Percentiles rank a stretch among this genome's conserved stretches.
phyloP scores from a whole-genome alignment of 2,113 vertebrate genomes.

The Lasiurus cinereus region DNA sequence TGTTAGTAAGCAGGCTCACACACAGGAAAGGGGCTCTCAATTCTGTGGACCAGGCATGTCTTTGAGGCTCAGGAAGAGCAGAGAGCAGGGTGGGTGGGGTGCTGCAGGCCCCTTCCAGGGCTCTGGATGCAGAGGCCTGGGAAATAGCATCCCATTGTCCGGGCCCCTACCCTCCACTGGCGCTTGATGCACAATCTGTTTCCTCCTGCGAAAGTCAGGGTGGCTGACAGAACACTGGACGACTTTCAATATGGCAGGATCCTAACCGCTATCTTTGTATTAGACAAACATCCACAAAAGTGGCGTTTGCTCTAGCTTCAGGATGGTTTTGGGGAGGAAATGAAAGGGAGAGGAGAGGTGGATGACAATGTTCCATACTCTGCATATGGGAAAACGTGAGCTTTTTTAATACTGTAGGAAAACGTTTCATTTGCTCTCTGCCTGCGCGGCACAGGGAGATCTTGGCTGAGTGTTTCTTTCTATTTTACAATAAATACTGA shows the following conservation, averaged over 20 bases:
- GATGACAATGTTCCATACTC: fast-evolving
- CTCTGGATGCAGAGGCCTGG: neutral
- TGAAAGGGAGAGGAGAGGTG: neutral
- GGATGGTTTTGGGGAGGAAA: neutral
- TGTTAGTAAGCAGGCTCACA: neutral
- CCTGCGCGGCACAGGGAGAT: fast-evolving
- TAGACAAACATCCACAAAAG: neutral
- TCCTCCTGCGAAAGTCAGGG: neutral
- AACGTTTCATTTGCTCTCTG: neutral
- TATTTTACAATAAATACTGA: neutral
- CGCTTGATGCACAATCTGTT: neutral
- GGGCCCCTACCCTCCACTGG: fast-evolving
- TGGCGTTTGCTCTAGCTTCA: neutral
- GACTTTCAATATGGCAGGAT: neutral
- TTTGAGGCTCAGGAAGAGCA: neutral
- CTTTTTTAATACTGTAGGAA: neutral
- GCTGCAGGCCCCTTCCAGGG: fast-evolving
- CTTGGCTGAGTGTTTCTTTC: neutral
- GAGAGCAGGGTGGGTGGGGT: neutral
- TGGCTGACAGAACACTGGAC: neutral
- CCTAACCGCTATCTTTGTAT: neutral
- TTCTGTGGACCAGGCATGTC: fast-evolving
- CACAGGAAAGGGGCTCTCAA: fast-evolving
- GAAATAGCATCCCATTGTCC: fast-evolving
- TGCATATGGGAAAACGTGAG: fast-evolving